Percentiles rank a stretch among this genome's conserved stretches.
Evolutionary conservation across 1,140 invertebrate species (phyloP).

Genomic region (Panulirus ornatus): DNA sequence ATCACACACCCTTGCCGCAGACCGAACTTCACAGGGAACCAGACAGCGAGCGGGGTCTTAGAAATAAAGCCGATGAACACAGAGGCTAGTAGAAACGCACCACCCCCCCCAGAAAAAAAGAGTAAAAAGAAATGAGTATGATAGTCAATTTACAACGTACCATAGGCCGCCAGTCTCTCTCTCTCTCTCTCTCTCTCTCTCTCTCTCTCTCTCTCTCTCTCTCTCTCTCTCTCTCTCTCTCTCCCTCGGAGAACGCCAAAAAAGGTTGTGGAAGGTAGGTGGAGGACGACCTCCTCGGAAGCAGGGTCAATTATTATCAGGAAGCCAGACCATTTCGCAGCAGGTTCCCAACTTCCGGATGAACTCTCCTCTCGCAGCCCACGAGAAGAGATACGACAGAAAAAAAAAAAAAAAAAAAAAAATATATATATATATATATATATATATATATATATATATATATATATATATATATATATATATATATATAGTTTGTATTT

Average conservation of each 20-base stretch:
- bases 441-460: not conserved
- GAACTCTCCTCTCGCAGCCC: not conserved
- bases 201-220: not conserved
- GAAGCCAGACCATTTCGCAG: not conserved
- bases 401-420: not conserved
- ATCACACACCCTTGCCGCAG: too few relatives aligned
- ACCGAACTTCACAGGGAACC: too few relatives aligned
- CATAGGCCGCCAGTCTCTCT: not conserved
- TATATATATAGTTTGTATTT: constrained; percentile 2
- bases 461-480: not conserved
- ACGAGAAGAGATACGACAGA: not conserved
- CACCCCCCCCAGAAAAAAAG: too few relatives aligned
- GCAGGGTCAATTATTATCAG: not conserved
- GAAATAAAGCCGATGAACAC: too few relatives aligned
- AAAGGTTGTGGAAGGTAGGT: not conserved
- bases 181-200: not conserved
- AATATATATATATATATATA: not conserved
- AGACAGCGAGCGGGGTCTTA: too few relatives aligned
- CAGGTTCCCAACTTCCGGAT: not conserved
- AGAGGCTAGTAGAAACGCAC: too few relatives aligned
- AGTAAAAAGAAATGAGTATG: too few relatives aligned
- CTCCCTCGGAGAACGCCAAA: too few relatives aligned
- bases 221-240: not conserved
- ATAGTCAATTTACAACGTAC: too few relatives aligned
- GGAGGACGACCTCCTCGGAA: not conserved